Evolutionary conservation across 2,113 vertebrate genomes (phyloP).

Genomic region (Riparia riparia): DNA sequence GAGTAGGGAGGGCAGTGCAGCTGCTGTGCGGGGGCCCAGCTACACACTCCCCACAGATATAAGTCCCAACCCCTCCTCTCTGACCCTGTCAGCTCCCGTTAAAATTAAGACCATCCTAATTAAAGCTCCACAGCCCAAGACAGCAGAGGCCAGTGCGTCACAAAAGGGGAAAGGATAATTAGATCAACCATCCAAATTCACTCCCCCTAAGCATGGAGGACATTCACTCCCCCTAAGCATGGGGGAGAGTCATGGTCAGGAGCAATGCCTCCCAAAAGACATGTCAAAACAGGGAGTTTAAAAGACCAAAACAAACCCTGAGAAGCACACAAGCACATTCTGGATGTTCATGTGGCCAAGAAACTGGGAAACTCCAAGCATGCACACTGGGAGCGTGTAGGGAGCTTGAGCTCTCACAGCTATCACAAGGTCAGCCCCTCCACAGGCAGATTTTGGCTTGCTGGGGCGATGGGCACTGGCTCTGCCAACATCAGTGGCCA

Average conservation of each 20-base stretch:
- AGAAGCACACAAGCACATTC: not conserved
- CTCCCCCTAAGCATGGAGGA: not conserved
- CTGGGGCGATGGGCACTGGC: not conserved
- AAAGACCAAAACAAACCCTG: not conserved
- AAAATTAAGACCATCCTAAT: conserved; percentile 60
- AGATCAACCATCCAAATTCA: conserved; percentile 42
- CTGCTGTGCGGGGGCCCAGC: not conserved
- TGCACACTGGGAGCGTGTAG: not conserved
- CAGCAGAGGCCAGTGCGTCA: not conserved
- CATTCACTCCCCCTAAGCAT: not conserved
- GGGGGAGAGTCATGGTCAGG: not conserved
- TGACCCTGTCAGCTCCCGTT: conserved; percentile 1
- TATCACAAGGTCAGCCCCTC: not conserved
- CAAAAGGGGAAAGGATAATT: conserved; percentile 24
- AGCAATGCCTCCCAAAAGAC: not conserved
- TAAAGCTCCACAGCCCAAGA: conserved; percentile 34
- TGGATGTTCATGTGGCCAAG: not conserved
- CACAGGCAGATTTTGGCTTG: not conserved
- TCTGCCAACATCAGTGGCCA: not conserved
- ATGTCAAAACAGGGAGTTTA: not conserved
- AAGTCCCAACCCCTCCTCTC: not conserved
- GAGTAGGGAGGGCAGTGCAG: not conserved
- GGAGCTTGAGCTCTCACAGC: not conserved
- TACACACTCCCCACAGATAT: not conserved
- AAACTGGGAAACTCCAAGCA: not conserved